Evolutionary conservation across 2,888 invertebrate species (phyloP).

Genomic region (Ophioninae sp.): DNA sequence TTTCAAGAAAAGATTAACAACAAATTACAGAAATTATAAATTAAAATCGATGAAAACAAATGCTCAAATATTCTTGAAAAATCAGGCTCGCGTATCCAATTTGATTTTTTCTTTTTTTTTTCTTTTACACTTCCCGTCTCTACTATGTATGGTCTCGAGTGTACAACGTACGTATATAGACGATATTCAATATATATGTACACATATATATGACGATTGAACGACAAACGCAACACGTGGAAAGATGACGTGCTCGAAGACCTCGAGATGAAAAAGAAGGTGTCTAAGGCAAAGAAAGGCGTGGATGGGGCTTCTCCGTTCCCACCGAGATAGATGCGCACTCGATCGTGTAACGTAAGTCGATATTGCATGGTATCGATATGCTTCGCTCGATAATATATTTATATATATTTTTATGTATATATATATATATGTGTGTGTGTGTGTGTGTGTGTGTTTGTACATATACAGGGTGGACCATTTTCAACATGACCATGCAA

Average conservation of each 20-base stretch:
- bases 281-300: slow-evolving; percentile 56
- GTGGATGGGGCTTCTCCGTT: slow-evolving; percentile 78
- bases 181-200: too few species aligned
- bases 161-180: too few species aligned
- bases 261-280: slow-evolving; percentile 57
- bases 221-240: slow-evolving; percentile 25
- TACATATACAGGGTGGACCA: slow-evolving; percentile 1
- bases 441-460: slow-evolving; percentile 62
- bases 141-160: too few species aligned
- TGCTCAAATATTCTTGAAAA: too few species aligned
- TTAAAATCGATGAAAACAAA: too few species aligned
- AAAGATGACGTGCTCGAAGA: slow-evolving; percentile 44
- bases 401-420: slow-evolving; percentile 42
- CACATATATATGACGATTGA: slow-evolving; percentile 12
- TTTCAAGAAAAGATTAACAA: too few species aligned
- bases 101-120: too few species aligned
- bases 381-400: slow-evolving; percentile 71
- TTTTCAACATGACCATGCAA: too few species aligned
- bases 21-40: too few species aligned
- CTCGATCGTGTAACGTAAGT: slow-evolving; percentile 80
- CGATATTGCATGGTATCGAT: slow-evolving; percentile 79
- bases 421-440: slow-evolving; percentile 62
- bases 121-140: too few species aligned
- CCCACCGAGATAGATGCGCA: slow-evolving; percentile 81
- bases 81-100: too few species aligned